Base-by-base conservation (phyloP, 30 jellyfish, hydroid and myxozoan genomes). In the Hydractinia echinata region DNA sequence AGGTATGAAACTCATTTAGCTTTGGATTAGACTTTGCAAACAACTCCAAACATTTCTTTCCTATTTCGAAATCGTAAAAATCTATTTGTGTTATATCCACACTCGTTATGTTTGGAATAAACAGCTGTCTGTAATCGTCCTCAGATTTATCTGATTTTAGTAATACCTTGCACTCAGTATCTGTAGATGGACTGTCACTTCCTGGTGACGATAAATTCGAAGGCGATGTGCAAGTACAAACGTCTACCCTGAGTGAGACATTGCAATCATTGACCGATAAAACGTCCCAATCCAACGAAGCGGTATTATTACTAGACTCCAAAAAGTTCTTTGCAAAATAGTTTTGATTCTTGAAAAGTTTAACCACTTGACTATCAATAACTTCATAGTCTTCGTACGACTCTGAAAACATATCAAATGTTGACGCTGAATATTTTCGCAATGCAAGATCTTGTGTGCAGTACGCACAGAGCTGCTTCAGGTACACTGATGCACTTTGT, bases 1-100 rank as follows among this genome's bases (percentile, higher is more conserved):
- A 89, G 16, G 84, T 89, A 55, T 82, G 67, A 67, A 89, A 77
- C 4, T 86, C 30, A 52, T 54, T 62, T 67, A 89, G 80, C 49
- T 53, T 50, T 39, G 83, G 84, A 76, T 89, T 89, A 8, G 91
- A 50, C 10, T 61, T 50, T 14, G 84, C 84, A 72, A 89, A 84
- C 95, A 79, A 66, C 67, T 84, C 83, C 70, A 89, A 30, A 73
- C 95, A 89, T 20, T 61, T 67, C 54, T 10, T 66, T 13, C 90
- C 95, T 72, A 89, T 87, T 13, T 80, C 89, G 9, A 55, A 55
- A 56, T 89, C 89, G 68, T 67, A 79, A 73, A 84, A 89, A 7
- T 52, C 55, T 10, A 89, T 80, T 62, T 84, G 85, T 5, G 95
- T 83, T 54, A 89, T 89, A 71, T 89, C 96, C 5, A 89, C 83